phyloP scores from a whole-genome alignment of 1,140 invertebrate species.

The Philotrypesis tridentata region DNA sequence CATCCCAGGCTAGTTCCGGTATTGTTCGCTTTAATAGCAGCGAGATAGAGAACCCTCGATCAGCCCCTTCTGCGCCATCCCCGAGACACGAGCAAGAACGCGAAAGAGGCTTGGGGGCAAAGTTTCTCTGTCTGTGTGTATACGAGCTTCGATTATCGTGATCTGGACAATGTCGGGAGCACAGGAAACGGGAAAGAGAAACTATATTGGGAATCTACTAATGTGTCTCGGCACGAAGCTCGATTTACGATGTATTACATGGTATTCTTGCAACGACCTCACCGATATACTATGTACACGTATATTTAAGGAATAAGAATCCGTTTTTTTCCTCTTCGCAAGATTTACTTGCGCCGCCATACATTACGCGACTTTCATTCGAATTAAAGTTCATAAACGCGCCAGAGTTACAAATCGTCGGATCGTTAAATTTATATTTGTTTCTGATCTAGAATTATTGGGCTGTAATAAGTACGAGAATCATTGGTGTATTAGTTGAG shows the following conservation, averaged over 20 bases:
- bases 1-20: slow-evolving; percentile 69
- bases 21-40: slow-evolving; percentile 72
- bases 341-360: neutral
- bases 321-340: neutral
- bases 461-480: neutral
- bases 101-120: slow-evolving; percentile 52
- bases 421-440: neutral
- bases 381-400: neutral
- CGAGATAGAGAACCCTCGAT: slow-evolving; percentile 66
- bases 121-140: slow-evolving; percentile 51
- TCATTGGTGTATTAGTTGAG: neutral
- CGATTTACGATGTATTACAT: slow-evolving; percentile 28
- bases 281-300: neutral
- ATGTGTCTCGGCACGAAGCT: slow-evolving; percentile 42
- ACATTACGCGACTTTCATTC: neutral
- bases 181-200: slow-evolving; percentile 20
- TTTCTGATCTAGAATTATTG: neutral
- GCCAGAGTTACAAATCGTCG: neutral
- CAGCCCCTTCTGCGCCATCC: slow-evolving; percentile 44
- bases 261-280: neutral
- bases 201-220: slow-evolving; percentile 37
- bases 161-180: slow-evolving; percentile 70
- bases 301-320: neutral
- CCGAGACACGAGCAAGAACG: slow-evolving; percentile 30
- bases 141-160: slow-evolving; percentile 70